Conservation (phyloP, 2,888 invertebrate genomes). For the Anagyrus pseudococci region DNA sequence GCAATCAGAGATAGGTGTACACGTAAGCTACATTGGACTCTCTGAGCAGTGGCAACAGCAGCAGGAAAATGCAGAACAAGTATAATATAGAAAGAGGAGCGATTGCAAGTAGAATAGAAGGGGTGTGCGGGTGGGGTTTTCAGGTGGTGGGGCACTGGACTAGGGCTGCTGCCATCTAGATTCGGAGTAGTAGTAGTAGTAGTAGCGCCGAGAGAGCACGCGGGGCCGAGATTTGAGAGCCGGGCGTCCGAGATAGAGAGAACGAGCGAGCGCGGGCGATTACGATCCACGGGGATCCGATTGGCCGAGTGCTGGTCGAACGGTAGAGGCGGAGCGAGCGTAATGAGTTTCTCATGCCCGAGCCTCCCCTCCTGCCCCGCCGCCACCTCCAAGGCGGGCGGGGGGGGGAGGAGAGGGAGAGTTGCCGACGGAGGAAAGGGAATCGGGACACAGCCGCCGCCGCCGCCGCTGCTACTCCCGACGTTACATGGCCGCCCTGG, state of each 20-base stretch:
- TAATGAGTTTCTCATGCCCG: constrained; percentile 57
- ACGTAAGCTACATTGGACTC: too few relatives aligned
- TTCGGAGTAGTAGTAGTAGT: too few relatives aligned
- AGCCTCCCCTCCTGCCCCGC: constrained; percentile 29
- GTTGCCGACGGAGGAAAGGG: too few relatives aligned
- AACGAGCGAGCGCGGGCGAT: constrained; percentile 49
- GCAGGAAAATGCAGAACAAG: too few relatives aligned
- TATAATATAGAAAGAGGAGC: too few relatives aligned
- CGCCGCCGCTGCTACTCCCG: constrained; percentile 5
- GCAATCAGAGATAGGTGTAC: too few relatives aligned
- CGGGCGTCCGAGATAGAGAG: constrained; percentile 45
- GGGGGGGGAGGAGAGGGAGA: too few relatives aligned
- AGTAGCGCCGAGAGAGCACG: constrained; percentile 47
- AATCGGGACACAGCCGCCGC: too few relatives aligned
- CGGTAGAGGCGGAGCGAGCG: constrained; percentile 58
- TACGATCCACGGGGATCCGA: constrained; percentile 57
- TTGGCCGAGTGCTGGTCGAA: constrained; percentile 58
- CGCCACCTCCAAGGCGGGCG: constrained; percentile 4
- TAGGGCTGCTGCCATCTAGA: constrained; percentile 40
- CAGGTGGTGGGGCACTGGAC: too few relatives aligned
- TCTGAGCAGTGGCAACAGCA: too few relatives aligned
- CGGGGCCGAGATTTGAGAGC: constrained; percentile 59
- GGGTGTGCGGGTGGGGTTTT: neutral
- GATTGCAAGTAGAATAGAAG: too few relatives aligned
- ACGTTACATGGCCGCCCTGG: constrained; percentile 29